Percentiles rank a stretch among this genome's conserved stretches.
phyloP scores from a whole-genome alignment of 2,888 invertebrate genomes.

The Leuctra nigra region DNA sequence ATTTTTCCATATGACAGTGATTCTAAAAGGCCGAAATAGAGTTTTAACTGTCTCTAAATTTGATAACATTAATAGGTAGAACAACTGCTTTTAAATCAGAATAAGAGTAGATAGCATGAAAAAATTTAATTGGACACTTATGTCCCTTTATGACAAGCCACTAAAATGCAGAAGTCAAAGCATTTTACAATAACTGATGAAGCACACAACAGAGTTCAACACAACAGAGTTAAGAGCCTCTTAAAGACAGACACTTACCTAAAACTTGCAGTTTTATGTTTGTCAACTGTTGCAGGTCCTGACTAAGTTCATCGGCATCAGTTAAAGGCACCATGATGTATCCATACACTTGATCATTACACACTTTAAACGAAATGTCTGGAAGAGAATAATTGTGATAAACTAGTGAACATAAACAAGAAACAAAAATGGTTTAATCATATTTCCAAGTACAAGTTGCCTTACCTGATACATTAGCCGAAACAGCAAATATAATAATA shows the following conservation, averaged over 20 bases:
- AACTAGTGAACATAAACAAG: too few relatives aligned
- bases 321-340: conserved; percentile 76
- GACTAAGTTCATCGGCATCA: conserved; percentile 51
- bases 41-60: too few relatives aligned
- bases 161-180: conserved; percentile 15
- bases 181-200: background rate
- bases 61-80: too few relatives aligned
- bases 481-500: conserved; percentile 84
- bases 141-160: too few relatives aligned
- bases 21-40: too few relatives aligned
- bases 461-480: conserved; percentile 60
- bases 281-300: conserved; percentile 63
- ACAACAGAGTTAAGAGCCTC: too few relatives aligned
- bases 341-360: conserved; percentile 78
- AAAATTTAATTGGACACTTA: too few relatives aligned
- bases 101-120: too few relatives aligned
- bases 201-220: too few relatives aligned
- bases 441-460: background rate
- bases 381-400: conserved; percentile 28
- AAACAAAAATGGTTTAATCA: background rate
- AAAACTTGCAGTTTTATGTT: conserved; percentile 72
- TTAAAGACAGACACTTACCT: too few relatives aligned
- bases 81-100: too few relatives aligned
- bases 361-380: conserved; percentile 61
- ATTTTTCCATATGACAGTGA: too few relatives aligned